phyloP scores from a whole-genome alignment of 2,113 vertebrate genomes.

The Aviceda subcristata region DNA sequence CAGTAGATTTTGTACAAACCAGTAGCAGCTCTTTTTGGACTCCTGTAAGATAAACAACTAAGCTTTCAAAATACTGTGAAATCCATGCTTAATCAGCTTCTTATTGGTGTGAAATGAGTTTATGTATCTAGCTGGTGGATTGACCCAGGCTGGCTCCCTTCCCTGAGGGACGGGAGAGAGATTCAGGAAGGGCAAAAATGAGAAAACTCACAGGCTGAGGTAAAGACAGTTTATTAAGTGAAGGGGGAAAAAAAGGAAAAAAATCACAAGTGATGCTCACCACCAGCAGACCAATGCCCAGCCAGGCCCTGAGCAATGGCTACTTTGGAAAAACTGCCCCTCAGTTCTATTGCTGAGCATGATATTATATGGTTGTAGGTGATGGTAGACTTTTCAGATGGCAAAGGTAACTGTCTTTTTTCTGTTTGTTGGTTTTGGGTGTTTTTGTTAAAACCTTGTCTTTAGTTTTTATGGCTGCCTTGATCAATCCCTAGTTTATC shows the following conservation, averaged over 20 bases:
- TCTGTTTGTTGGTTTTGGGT: neutral
- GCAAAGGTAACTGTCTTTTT: neutral
- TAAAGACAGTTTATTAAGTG: neutral
- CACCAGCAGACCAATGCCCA: neutral
- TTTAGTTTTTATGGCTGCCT: neutral
- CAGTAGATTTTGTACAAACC: neutral
- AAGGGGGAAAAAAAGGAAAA: too few species aligned
- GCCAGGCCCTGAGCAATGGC: neutral
- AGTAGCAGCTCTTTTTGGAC: neutral
- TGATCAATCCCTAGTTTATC: neutral
- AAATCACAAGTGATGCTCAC: neutral
- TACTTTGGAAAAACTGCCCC: neutral
- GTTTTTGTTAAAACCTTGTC: neutral
- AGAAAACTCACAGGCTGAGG: neutral
- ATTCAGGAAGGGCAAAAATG: neutral
- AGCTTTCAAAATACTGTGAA: neutral
- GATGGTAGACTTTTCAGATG: neutral
- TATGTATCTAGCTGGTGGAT: neutral
- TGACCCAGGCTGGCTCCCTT: neutral
- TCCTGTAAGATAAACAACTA: neutral
- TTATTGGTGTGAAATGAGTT: neutral
- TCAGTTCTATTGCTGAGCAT: neutral
- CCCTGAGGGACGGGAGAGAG: neutral
- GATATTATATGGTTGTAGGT: neutral
- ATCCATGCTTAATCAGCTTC: neutral